A percentile compares a stretch with the other conserved stretches of the same genome.
Evolutionary conservation across 2,797 vertebrate species (phyloP).

Genomic region (Neomorphus geoffroyi): DNA sequence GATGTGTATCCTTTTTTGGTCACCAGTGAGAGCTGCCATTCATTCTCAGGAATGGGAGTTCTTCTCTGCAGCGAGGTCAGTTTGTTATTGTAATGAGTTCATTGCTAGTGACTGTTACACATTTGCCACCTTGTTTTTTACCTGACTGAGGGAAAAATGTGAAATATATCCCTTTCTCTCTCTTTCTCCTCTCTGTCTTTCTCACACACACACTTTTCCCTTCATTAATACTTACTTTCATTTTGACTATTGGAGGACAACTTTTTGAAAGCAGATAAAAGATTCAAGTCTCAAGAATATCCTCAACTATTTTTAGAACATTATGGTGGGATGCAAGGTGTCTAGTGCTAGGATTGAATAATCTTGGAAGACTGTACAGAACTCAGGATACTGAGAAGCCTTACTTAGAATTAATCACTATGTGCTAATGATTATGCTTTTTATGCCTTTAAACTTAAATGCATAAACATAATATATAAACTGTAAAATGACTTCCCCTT

Average conservation of each 20-base stretch:
- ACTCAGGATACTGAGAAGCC: background rate
- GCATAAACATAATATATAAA: background rate
- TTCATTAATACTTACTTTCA: rapidly evolving
- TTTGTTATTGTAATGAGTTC: background rate
- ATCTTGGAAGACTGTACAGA: background rate
- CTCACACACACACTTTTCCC: background rate
- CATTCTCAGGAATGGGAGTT: background rate
- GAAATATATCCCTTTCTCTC: background rate
- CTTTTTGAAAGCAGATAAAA: background rate
- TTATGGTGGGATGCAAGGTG: background rate
- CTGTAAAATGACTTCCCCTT: background rate
- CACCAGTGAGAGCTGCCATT: background rate
- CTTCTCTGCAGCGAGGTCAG: background rate
- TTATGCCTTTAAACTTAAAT: background rate
- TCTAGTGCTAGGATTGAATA: background rate
- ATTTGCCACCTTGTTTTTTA: background rate
- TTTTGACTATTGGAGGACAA: background rate
- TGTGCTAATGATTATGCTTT: background rate
- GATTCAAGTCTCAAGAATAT: background rate
- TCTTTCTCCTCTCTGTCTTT: background rate
- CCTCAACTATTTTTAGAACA: background rate
- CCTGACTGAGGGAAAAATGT: background rate
- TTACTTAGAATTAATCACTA: background rate
- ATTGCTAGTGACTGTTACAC: background rate
- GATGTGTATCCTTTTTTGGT: background rate